Percentiles rank a stretch among this genome's conserved stretches.
Evolutionary conservation across 2,113 vertebrate species (phyloP).

Genomic region (Sceloporus tristichus): DNA sequence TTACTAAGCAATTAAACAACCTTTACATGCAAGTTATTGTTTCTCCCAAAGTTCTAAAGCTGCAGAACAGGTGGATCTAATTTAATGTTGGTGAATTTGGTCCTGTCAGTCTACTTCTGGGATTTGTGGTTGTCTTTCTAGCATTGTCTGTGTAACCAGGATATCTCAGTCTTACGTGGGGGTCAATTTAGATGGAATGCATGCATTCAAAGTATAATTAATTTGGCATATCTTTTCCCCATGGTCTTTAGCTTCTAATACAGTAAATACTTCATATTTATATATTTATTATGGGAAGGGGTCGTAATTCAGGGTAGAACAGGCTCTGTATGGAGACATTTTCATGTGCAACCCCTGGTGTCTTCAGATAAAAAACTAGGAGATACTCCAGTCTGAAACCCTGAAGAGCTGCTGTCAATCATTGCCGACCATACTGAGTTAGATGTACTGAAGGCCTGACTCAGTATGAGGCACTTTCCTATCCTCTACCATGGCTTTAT

Average conservation of each 20-base stretch:
- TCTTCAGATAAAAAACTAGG: neutral
- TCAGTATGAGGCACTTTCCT: neutral
- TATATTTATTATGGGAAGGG: neutral
- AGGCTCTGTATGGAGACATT: neutral
- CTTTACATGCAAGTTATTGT: neutral
- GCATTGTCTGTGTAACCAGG: neutral
- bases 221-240: neutral
- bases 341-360: neutral
- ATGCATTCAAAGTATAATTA: neutral
- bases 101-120: neutral
- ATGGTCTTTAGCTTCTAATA: neutral
- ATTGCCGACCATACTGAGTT: neutral
- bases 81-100: neutral
- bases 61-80: neutral
- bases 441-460: neutral
- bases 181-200: neutral
- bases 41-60: neutral
- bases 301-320: neutral
- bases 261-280: no score
- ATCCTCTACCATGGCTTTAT: neutral
- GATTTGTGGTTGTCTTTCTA: no score
- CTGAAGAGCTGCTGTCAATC: neutral
- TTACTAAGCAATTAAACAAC: neutral
- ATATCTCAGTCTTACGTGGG: neutral
- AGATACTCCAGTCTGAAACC: neutral